Evolutionary conservation across 53 echinoderm and acorn worm species (phyloP).

Genomic region (Antedon mediterranea): DNA sequence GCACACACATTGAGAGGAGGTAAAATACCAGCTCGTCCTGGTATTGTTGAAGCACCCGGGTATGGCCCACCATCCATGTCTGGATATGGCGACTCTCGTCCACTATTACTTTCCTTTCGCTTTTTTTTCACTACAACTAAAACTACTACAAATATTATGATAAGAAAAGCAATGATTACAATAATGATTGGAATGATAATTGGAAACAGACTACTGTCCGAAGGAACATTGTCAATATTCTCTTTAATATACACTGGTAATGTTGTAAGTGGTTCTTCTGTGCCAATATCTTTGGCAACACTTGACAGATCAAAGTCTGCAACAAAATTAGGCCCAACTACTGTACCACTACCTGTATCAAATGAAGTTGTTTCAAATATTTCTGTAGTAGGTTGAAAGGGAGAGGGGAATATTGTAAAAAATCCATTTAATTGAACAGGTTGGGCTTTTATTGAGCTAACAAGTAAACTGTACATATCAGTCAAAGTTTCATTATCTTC

Average conservation of each 20-base stretch:
- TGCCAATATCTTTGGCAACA: neutral
- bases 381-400: slow-evolving; percentile 23
- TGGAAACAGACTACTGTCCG: slow-evolving; percentile 36
- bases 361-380: neutral
- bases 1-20: slow-evolving; percentile 33
- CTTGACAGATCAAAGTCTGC: neutral
- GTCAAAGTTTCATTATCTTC: slow-evolving; percentile 42
- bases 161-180: slow-evolving; percentile 34
- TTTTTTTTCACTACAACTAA: slow-evolving; percentile 34
- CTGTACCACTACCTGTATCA: neutral
- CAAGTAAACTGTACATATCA: slow-evolving; percentile 40
- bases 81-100: slow-evolving; percentile 39
- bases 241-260: neutral
- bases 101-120: slow-evolving; percentile 9
- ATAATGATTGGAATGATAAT: slow-evolving; percentile 36
- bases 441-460: slow-evolving; percentile 40
- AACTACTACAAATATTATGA: slow-evolving; percentile 24
- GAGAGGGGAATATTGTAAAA: slow-evolving; percentile 23
- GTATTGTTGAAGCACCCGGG: slow-evolving; percentile 35
- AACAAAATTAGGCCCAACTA: neutral
- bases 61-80: slow-evolving; percentile 39
- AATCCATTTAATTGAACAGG: slow-evolving; percentile 24
- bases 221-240: slow-evolving; percentile 22
- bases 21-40: slow-evolving; percentile 48
- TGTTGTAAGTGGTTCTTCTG: neutral